Base-by-base conservation (phyloP, 2,797 vertebrate species). In the Dicrostonyx torquatus region DNA sequence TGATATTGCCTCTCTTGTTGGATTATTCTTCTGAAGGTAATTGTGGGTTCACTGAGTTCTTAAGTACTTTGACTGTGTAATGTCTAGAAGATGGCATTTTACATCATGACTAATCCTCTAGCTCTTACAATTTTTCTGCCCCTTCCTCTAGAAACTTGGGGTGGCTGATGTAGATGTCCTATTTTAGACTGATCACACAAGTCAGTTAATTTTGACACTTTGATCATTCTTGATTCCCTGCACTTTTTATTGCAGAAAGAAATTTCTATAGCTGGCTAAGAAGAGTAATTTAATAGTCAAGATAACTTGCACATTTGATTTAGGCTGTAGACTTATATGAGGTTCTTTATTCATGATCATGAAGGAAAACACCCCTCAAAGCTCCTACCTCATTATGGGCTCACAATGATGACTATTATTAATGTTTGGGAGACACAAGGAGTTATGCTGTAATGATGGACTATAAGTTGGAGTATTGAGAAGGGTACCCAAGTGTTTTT, bases 401-500 rank as follows among this genome's bases (percentile, higher is more conserved):
- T 72, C 43, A 62, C 6, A 83, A 17, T 83, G 9, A 18, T 31
- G 17, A 24, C 37, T 72, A 72, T 20, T 11, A 77, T 20, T 11
- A 77, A 87, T 91, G 43, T 55, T 78, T 48, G 43, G 31, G 60
- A 20, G 17, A 75, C 10, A 64, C 34, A 83, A 29, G 29, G 3
- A 89, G 55, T 73, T 60, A 80, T 18, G 18, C 7, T 2, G 37
- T 22, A 14, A 10, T 37, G 58, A 73, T 79, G 18, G 26, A 73
- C 18, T 66, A 66, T 22, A n/a, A n/a, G 87, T 89, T 92, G 40
- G 76, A 87, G 20, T 76, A 1, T 26, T 88, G 50, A 37, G 9
- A 75, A 96, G 60, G 5, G 3, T 85, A 10, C 78, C 9, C 87
- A 78, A 50, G 22, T 90, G 26, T 40, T 90, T 96, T 88, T 68